Percentiles rank a stretch among this genome's conserved stretches.
Conservation (phyloP, 2,797 vertebrate species). For the Scleropages formosus region DNA sequence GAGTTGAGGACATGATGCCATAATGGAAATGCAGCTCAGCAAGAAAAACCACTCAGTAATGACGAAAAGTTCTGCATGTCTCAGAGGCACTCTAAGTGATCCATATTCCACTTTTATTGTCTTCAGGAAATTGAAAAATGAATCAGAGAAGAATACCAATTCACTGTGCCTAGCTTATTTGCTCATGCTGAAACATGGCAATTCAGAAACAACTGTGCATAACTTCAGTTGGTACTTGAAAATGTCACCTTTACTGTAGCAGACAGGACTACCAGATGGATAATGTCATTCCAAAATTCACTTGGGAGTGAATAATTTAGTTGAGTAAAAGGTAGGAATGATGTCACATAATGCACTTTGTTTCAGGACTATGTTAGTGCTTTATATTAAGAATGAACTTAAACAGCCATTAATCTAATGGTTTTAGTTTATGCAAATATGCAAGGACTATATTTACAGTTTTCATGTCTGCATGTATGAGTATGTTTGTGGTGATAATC, state of each 20-base stretch:
- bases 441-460: too few relatives aligned
- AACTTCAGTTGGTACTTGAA: conserved; percentile 18
- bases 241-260: conserved; percentile 42
- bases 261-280: neutral
- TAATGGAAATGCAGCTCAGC: conserved; percentile 11
- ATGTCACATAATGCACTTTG: neutral
- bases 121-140: conserved; percentile 11
- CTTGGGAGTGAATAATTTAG: conserved; percentile 29
- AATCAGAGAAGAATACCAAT: conserved; percentile 2
- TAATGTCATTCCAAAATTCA: conserved; percentile 40
- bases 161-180: neutral
- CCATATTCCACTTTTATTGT: conserved; percentile 4
- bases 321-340: neutral
- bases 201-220: neutral
- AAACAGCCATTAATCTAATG: too few relatives aligned
- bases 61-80: neutral
- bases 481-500: neutral
- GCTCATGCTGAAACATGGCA: neutral
- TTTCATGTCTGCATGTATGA: neutral
- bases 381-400: too few relatives aligned
- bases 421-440: too few relatives aligned
- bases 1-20: conserved; percentile 6
- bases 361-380: too few relatives aligned
- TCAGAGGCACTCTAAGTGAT: conserved; percentile 3
- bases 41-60: neutral